Evolutionary conservation across 1,140 invertebrate species (phyloP).

Genomic region (Drosophila varians): DNA sequence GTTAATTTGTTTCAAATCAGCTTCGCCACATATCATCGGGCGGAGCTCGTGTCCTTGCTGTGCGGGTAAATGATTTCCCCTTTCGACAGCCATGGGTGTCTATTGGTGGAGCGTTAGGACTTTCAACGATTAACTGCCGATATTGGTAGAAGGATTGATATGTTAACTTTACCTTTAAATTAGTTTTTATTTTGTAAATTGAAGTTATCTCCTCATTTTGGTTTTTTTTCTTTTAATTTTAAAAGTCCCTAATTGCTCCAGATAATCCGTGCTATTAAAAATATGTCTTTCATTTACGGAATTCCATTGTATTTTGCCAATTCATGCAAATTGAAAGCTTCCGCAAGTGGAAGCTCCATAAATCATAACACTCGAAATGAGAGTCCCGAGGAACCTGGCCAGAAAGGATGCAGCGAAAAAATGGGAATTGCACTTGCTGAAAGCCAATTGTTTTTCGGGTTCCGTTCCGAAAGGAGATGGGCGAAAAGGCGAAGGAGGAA

Average conservation of each 20-base stretch:
- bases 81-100: neutral
- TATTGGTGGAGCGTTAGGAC: conserved; percentile 8
- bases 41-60: conserved; percentile 1
- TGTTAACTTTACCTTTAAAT: too few species aligned
- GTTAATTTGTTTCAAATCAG: conserved; percentile 76
- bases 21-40: conserved; percentile 20
- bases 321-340: conserved; percentile 48
- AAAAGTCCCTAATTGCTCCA: neutral
- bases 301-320: conserved; percentile 7
- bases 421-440: conserved; percentile 42
- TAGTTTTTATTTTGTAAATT: too few species aligned
- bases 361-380: conserved; percentile 29
- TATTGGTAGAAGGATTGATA: too few species aligned
- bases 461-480: conserved; percentile 5
- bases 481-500: conserved; percentile 7
- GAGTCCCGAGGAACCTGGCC: conserved; percentile 19
- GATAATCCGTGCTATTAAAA: neutral
- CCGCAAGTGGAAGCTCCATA: conserved; percentile 9
- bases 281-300: neutral
- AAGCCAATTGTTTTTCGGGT: conserved; percentile 46
- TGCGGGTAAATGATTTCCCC: conserved; percentile 30
- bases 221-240: too few species aligned
- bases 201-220: too few species aligned
- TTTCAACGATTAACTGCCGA: conserved; percentile 30
- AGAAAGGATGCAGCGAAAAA: conserved; percentile 34